These are phyloP conservation scores for Mimas tiliae DNA, from an alignment of 2,888 invertebrate species.

Conservation along the genomic window DNA sequence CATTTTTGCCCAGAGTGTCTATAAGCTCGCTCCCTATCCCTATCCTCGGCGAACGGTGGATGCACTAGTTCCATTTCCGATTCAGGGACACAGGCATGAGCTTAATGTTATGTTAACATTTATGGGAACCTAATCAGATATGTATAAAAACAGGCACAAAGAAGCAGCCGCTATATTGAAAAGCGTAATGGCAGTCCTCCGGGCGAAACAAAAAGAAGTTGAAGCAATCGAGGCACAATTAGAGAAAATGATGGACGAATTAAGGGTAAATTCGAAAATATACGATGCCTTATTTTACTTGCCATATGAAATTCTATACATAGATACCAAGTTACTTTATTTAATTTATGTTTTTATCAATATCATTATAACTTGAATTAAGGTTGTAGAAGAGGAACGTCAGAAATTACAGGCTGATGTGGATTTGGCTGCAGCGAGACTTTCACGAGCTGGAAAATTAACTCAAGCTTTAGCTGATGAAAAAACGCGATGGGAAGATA, in stretches of 20 bases:
- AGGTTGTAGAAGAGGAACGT: constrained; percentile 89
- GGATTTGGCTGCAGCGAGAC: constrained; percentile 89
- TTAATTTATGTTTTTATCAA: too few species aligned
- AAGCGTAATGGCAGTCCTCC: constrained; percentile 89
- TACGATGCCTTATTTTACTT: background rate
- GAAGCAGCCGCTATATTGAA: constrained; percentile 91
- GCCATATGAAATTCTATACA: too few species aligned
- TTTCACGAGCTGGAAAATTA: constrained; percentile 92
- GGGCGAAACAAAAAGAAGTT: constrained; percentile 92
- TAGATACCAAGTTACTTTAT: too few species aligned
- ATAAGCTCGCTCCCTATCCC: too few species aligned
- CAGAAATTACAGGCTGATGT: constrained; percentile 91
- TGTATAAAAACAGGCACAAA: constrained; percentile 84
- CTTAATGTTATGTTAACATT: too few species aligned
- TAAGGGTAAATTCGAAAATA: constrained; percentile 83
- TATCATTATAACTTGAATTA: constrained; percentile 32
- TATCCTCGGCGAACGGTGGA: too few species aligned
- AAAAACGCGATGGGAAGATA: constrained; percentile 92
- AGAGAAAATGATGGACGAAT: constrained; percentile 88
- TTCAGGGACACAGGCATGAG: too few species aligned
- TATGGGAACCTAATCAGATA: background rate
- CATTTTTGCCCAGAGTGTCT: too few species aligned
- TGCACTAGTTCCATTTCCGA: too few species aligned
- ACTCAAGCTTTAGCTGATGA: constrained; percentile 95
- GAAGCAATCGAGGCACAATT: constrained; percentile 92